Evolutionary conservation across 2,888 invertebrate species (phyloP), one percentile per base, ranked within the genome.

Genomic region (Orchestes rusci): DNA sequence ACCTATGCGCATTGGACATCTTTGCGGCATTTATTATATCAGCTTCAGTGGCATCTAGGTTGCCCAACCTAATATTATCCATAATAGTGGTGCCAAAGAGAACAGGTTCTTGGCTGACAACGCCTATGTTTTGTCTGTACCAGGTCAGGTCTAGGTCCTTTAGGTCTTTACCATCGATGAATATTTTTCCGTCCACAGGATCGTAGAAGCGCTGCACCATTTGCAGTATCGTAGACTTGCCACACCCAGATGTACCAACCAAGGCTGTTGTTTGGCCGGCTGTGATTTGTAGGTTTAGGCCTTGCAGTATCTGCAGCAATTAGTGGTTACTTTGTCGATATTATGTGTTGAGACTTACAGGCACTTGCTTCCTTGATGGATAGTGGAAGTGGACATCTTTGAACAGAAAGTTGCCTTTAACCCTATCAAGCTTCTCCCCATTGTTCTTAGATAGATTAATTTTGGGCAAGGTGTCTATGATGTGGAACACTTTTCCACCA

Each of bases 61-160:
- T 73, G 1, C 93, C 93, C 60, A 88, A 48, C 45, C 70, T 56
- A 29, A 95, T 93, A 67, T 94, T 95, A 62, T 93, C 89, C 4
- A 76, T 75, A 28, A 94, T 85, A 1, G 83, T 84, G 19, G 84
- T 81, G 51, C 84, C 85, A 64, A 94, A 94, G 7, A 94, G 72
- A 4, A 91, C 78, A 0, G 86, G 93, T 63, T 95, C 93, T 70
- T 95, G 94, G 0, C 90, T 87, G 1, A 95, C 93, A 4, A 92
- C 78, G 1, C 91, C 92, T 45, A 94, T 83, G 57, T 86, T 81
- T 12, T 73, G 73, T 23, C 94, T 75, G 16, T 90, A 66, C 84
- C 87, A 88, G 12, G 77, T 74, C 2, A 91, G 72, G 56, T 91
- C 87, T n/a, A 92, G 64, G 28, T 80, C 73, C 50, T 76, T 76